A percentile compares a stretch with the other conserved stretches of the same genome.
Conservation (phyloP, 2,797 vertebrate species). For the Austrolebias charrua region DNA sequence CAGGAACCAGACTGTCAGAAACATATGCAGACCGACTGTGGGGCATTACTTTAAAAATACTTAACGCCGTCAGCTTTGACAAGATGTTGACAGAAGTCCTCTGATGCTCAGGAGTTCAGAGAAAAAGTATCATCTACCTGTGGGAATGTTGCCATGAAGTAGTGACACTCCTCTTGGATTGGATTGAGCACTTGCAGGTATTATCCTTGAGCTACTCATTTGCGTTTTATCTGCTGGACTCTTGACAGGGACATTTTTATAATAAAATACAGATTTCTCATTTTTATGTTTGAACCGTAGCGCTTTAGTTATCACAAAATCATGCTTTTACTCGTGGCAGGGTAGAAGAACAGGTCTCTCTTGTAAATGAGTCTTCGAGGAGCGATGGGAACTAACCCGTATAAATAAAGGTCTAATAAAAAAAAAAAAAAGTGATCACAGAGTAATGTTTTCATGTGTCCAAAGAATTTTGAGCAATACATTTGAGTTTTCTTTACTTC, state of each 20-base stretch:
- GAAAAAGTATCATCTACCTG: not conserved
- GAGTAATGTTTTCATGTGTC: not conserved
- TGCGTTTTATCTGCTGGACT: no score
- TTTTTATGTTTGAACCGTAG: not conserved
- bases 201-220: no score
- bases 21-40: conserved; percentile 16
- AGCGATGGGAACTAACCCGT: no score
- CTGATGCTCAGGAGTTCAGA: not conserved
- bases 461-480: not conserved
- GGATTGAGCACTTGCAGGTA: no score
- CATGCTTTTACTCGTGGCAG: not conserved
- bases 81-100: conserved; percentile 1
- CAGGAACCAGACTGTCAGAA: conserved; percentile 35
- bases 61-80: not conserved
- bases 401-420: no score
- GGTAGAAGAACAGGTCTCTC: not conserved
- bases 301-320: not conserved
- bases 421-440: not conserved
- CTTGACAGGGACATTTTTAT: no score
- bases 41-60: conserved; percentile 12
- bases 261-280: no score
- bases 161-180: not conserved
- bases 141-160: not conserved
- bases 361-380: no score
- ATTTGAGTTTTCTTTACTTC: no score